Evolutionary conservation across 2,797 vertebrate species (phyloP).

Genomic region (Malurus splendens): DNA sequence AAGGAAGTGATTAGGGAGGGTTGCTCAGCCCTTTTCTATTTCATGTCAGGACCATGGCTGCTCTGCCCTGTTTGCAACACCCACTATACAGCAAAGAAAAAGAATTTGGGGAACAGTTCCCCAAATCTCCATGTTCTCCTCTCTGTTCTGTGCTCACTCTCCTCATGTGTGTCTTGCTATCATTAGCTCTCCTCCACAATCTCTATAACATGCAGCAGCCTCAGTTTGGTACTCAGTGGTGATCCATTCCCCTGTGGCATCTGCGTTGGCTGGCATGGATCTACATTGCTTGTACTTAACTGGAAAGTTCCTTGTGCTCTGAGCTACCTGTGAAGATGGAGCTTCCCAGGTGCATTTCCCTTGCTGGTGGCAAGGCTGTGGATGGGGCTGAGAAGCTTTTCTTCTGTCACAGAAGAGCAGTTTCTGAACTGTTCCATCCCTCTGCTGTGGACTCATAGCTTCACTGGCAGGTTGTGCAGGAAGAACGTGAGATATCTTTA

Average conservation of each 20-base stretch:
- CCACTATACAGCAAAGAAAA: fast-evolving
- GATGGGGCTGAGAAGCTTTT: neutral
- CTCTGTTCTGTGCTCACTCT: fast-evolving
- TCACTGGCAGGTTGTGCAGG: neutral
- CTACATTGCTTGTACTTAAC: neutral
- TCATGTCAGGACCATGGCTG: neutral
- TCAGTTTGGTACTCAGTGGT: fast-evolving
- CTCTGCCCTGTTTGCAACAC: neutral
- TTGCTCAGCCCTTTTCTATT: neutral
- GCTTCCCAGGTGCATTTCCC: neutral
- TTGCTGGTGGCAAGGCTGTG: neutral
- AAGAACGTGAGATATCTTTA: neutral
- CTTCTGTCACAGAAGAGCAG: neutral
- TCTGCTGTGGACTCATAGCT: fast-evolving
- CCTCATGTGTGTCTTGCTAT: neutral
- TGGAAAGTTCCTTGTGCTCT: neutral
- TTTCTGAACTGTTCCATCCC: neutral
- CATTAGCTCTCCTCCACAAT: neutral
- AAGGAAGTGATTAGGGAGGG: neutral
- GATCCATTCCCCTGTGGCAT: neutral
- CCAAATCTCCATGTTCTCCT: neutral
- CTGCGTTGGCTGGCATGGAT: neutral
- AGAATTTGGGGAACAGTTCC: neutral
- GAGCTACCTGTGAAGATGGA: neutral
- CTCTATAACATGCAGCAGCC: neutral